Base-by-base conservation (phyloP, 2,113 vertebrate species). In the Dolichotis patagonum region DNA sequence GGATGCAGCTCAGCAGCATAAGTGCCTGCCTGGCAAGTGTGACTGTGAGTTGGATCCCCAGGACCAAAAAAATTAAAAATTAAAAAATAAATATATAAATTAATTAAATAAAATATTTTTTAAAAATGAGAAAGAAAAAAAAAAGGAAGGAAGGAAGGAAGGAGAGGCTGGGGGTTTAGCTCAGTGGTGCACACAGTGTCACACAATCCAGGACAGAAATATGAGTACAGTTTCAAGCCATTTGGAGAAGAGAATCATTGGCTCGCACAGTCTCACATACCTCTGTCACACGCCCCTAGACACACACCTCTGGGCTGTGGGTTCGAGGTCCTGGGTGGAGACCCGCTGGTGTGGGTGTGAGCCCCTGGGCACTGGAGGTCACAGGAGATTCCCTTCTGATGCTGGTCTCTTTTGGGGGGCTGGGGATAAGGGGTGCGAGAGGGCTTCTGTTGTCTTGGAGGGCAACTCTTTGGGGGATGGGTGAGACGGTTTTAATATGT, bases 201-300 rank as follows among this genome's bases (percentile, higher is more conserved):
- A 38, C 35, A n/a, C 5, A 12, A 26, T 26, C 28, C n/a, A 75
- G 5, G 56, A 83, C 3, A 54, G 67, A 38, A 71, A 71, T 24
- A 6, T 19, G 19, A 82, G 82, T 28, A 24, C 58, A 78, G 56
- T 77, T 54, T 95, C n/a, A 69, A 62, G 41, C 43, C 43, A 62
- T 80, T 54, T 87, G 58, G 22, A 80, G 43, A 90, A 95, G 52
- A 95, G 69, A 89, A 56, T 67, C 75, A 46, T 83, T 78, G 58
- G 73, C 80, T 92, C 86, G 14, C 54, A 80, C 2, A 54, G 5
- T 54, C 73, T 49, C 32, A 12, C 38, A 7, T 52, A 32, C n/a
- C 35, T 91, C 85, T 71, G 41, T 62, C 60, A 84, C 67, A 81
- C 71, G 30, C 32, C 32, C 14, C 30, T 3, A 78, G 30, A 43